Evolutionary conservation across 2,888 invertebrate species (phyloP).

Genomic region (Aelia acuminata): DNA sequence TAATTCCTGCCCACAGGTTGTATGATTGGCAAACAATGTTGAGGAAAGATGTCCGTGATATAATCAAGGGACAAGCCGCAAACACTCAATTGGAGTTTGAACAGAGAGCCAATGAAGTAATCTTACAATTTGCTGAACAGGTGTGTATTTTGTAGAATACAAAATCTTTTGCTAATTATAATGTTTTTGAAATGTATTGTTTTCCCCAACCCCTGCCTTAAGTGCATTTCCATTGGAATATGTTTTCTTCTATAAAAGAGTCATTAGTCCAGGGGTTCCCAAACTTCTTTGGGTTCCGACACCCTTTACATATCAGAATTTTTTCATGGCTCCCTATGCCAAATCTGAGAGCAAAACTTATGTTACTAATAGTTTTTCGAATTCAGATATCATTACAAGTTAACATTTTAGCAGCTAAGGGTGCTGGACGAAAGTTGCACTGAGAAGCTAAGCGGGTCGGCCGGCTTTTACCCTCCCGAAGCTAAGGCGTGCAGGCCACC

Average conservation of each 20-base stretch:
- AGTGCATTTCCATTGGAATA: not conserved
- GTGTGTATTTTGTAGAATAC: slow-evolving; percentile 69
- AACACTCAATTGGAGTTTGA: slow-evolving; percentile 96
- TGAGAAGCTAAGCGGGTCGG: too few species aligned
- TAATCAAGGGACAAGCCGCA: slow-evolving; percentile 87
- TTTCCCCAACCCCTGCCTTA: too few species aligned
- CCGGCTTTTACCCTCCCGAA: too few species aligned
- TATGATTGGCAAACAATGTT: slow-evolving; percentile 96
- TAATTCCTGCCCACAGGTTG: slow-evolving; percentile 72
- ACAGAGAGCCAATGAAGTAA: slow-evolving; percentile 87
- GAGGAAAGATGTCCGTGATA: slow-evolving; percentile 92
- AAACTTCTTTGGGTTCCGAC: too few species aligned
- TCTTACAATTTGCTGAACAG: slow-evolving; percentile 95
- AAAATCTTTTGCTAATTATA: not conserved
- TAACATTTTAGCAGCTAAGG: too few species aligned
- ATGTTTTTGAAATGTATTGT: not conserved
- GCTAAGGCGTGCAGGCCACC: too few species aligned
- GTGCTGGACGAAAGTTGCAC: too few species aligned
- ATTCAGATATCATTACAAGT: too few species aligned
- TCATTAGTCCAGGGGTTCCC: not conserved
- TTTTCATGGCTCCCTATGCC: too few species aligned
- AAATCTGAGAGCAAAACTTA: too few species aligned
- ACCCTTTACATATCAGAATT: too few species aligned
- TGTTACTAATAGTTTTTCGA: too few species aligned
- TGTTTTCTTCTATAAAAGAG: not conserved